A percentile compares a stretch with the other conserved stretches of the same genome.
These are phyloP conservation scores for Theristus sp. DNA, from an alignment of 2,888 invertebrate genomes.

Conservation along the genomic window DNA sequence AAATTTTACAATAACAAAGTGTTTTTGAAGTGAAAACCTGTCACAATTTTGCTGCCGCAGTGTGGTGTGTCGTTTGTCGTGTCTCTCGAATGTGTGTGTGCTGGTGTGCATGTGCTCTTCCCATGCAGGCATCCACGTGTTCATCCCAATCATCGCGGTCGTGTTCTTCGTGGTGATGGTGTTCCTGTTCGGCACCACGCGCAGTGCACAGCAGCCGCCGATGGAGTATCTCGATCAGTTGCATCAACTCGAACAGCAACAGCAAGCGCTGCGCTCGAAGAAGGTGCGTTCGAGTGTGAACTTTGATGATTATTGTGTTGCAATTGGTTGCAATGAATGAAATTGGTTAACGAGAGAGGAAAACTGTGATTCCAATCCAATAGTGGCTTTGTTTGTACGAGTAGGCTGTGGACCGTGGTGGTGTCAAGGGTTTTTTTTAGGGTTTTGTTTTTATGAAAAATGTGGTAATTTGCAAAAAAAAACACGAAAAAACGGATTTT, in stretches of 20 bases:
- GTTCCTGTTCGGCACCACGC: conserved; percentile 8
- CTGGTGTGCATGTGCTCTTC: not conserved
- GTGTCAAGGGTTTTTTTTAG: too few relatives aligned
- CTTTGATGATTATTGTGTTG: too few relatives aligned
- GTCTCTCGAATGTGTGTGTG: not conserved
- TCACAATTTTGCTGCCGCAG: too few relatives aligned
- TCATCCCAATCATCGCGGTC: conserved; percentile 19
- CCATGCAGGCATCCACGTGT: conserved; percentile 16
- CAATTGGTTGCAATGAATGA: too few relatives aligned
- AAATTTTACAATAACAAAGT: not conserved
- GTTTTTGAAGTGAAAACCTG: too few relatives aligned
- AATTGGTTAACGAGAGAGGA: too few relatives aligned
- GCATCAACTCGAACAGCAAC: not conserved
- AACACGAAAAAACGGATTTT: too few relatives aligned
- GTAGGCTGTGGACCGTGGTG: too few relatives aligned
- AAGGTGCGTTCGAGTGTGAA: not conserved
- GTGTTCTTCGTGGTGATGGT: conserved; percentile 13
- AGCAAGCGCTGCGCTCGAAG: not conserved
- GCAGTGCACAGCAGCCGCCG: not conserved
- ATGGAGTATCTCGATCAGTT: not conserved
- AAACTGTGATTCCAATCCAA: too few relatives aligned
- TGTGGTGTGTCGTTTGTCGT: not conserved
- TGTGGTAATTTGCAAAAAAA: too few relatives aligned
- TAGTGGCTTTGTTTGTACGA: too few relatives aligned
- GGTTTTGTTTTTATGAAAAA: too few relatives aligned